Base-by-base conservation (phyloP, 2,888 invertebrate genomes). In the Ferdinandea cuprea region DNA sequence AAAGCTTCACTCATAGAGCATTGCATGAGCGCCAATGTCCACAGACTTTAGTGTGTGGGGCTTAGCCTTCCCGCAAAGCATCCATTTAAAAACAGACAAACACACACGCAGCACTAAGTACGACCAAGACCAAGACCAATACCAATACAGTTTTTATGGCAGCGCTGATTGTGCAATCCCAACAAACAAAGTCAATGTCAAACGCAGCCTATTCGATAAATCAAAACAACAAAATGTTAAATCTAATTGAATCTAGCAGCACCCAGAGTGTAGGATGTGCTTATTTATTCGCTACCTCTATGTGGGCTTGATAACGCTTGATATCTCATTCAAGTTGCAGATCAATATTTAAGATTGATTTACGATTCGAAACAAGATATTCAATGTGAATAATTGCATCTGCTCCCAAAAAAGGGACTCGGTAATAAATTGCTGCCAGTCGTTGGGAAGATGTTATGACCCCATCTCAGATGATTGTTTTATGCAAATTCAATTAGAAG, bases 311-410 rank as follows among this genome's bases (percentile, higher is more conserved):
- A 46, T 71, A 35, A 37, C 44, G 13, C 37, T 68, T 56, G 28
- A 56, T 32, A 59, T 32, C 71, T 21, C 11, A 48, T 46, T 79
- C 59, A n/a, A 69, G 32, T 25, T 48, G 54, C 54, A 76, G 32
- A 48, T 76, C 81, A 68, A 71, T 50, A 63, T 56, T 80, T 50
- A 30, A 66, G 76, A 76, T 81, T 76, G 81, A 81, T 71, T 81
- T 71, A 81, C 69, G 74, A 65, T 58, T 37, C 4, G 15, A 46
- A 40, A 28, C 25, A 37, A 46, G 37, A 32, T 61, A 19, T 44
- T 59, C 54, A 54, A 42, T 37, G 32, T 30, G 56, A 71, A 21
- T 71, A 61, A 76, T 76, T 65, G 58, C 40, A 52, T 44, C 35
- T 63, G n/a, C 7, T 32, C 74, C 68, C 40, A 28, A 73, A 71